Evolutionary conservation across 2,888 invertebrate genomes (phyloP).

Genomic region (Pandemis heparana): DNA sequence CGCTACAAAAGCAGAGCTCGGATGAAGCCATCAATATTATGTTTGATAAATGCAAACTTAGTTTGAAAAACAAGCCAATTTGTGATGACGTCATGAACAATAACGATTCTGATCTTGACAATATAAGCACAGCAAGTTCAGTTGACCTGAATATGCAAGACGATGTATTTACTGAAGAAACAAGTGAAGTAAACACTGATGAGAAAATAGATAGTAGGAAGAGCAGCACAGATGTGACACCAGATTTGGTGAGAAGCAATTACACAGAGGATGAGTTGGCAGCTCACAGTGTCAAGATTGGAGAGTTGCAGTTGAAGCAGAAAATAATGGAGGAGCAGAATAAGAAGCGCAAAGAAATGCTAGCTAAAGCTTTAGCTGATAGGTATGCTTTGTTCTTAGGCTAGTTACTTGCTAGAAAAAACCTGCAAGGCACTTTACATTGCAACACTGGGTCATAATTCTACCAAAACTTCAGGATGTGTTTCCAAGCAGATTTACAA

Average conservation of each 20-base stretch:
- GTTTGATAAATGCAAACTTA: conserved; percentile 78
- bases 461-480: no score
- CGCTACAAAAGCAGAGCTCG: conserved; percentile 59
- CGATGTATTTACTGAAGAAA: conserved; percentile 48
- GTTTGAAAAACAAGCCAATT: conserved; percentile 61
- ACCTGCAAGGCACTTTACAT: no score
- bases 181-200: conserved; percentile 45
- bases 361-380: conserved; percentile 90
- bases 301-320: conserved; percentile 89
- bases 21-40: conserved; percentile 70
- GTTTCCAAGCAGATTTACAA: no score
- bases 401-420: no score
- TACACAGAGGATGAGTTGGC: conserved; percentile 71
- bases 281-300: conserved; percentile 84
- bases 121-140: conserved; percentile 32
- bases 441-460: no score
- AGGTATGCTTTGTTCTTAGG: conserved; percentile 74
- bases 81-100: conserved; percentile 46
- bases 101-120: conserved; percentile 48
- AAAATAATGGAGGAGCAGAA: conserved; percentile 93
- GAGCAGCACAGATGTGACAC: conserved; percentile 55
- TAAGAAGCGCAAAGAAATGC: conserved; percentile 89
- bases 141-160: conserved; percentile 30
- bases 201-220: conserved; percentile 50
- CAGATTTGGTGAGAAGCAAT: conserved; percentile 71